Base-by-base conservation (phyloP, 1,140 invertebrate species). In the Drosophila leontia region DNA sequence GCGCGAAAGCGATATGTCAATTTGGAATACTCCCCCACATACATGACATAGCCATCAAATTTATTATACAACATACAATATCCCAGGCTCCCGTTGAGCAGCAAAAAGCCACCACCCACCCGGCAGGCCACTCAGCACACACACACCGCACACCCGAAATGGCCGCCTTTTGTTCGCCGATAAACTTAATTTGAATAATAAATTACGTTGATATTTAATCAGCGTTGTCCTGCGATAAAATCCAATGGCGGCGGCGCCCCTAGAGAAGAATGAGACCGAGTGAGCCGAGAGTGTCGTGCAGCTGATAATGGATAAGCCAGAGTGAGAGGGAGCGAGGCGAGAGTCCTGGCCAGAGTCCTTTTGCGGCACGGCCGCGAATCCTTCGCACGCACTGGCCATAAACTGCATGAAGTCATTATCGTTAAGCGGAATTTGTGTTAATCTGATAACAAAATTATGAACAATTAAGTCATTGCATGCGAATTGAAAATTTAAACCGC, bases 161-260 rank as follows among this genome's bases (percentile, higher is more conserved):
- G 50, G 59, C 15, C 37, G 77, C 84, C 81, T 88, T 75, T 88
- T 88, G 85, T 88, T 62, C 69, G 69, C 37, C 80, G 84, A 88
- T 88, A 88, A 88, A 88, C 84, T 90, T 88, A 88, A 88, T 88
- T 88, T 88, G 84, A 88, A 88, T 88, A 88, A 90, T 88, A 88
- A 88, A 88, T 88, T 90, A 88, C 85, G 84, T 78, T 75, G 84
- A 90, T 88, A 88, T 88, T 88, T 90, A 88, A 88, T 88, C 84
- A 88, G 85, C 84, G 81, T 64, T 50, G 76, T 68, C 65, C 75
- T 65, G 81, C 81, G 84, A 88, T 87, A 87, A 87, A 87, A 87
- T 80, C 70, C 84, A 87, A 87, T 78, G 84, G 80, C 65, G 34
- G 34, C 51, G 47, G 15, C 26, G 26, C 75, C 63, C 67, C 42